phyloP scores from a whole-genome alignment of 1,140 invertebrate genomes.

The Melanaphis sacchari region DNA sequence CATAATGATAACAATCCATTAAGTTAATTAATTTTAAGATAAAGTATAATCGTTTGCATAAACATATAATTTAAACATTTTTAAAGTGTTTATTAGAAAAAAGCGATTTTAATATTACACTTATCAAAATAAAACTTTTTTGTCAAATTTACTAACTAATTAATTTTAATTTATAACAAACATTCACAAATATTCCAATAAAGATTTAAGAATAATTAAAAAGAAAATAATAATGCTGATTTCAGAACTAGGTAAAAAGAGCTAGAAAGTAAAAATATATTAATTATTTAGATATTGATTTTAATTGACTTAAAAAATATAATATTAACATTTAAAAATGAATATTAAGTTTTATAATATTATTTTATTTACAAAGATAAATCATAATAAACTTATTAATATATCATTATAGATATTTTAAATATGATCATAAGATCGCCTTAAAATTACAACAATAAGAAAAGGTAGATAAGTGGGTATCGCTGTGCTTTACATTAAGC shows the following conservation, averaged over 20 bases:
- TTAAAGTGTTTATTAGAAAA: background rate
- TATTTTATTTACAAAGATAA: background rate
- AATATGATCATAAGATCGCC: background rate
- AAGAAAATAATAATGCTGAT: background rate
- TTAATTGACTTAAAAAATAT: background rate
- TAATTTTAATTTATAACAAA: background rate
- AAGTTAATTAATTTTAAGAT: background rate
- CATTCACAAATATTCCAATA: background rate
- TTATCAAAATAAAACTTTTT: background rate
- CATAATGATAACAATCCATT: background rate
- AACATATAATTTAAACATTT: too few species aligned
- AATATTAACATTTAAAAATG: background rate
- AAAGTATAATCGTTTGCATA: background rate
- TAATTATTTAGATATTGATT: background rate
- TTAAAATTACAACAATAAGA: background rate
- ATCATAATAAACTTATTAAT: background rate
- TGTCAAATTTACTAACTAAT: background rate
- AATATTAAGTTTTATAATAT: background rate
- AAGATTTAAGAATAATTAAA: background rate
- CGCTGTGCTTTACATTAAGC: too few species aligned
- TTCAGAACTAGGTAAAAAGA: background rate
- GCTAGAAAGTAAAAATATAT: background rate
- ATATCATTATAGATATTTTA: too few species aligned
- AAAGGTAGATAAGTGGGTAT: background rate
- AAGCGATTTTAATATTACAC: background rate